Evolutionary conservation across 2,797 vertebrate genomes (phyloP), one percentile per base, ranked within the genome.

Genomic region (Tokudaia tokunoshimensis): DNA sequence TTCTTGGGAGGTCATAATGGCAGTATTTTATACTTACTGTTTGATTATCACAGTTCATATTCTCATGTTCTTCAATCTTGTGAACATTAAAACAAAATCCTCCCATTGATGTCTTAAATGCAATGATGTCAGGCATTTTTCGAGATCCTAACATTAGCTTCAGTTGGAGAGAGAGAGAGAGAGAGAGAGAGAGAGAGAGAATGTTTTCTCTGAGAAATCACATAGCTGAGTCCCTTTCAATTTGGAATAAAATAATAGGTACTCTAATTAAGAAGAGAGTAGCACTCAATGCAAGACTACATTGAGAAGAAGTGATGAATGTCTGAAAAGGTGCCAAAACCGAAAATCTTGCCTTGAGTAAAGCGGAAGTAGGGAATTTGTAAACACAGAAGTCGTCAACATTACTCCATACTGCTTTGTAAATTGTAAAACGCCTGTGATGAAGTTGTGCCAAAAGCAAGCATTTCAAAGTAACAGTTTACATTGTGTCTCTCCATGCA

Each of bases 371-470:
- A 31, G 22, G n/a, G 63, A 76, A 91, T 97, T 96, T 96, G 70
- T 63, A 97, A 97, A 94, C 96, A 98, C 13, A n/a, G 80, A 97
- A 97, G 96, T 95, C 95, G 97, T 94, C 97, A 97, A 93, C 96
- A 83, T 94, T 65, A 72, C 89, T 97, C 98, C 98, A 96, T 90
- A 95, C 93, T 97, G 98, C 96, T 97, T 96, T 96, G 97, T 97
- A 97, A 97, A 98, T 97, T 98, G 97, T 13, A 95, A 97, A 96
- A 92, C 70, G 94, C 95, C 97, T 96, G 96, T 94, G 98, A 98
- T 63, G 93, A 98, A 98, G 95, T 94, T 91, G 96, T 93, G 92
- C 97, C 97, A 98, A 95, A 97, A 97, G 92, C 79, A 97, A 98
- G 94, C 88, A 97, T 93, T 97, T 97, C 96, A 95, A 94, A 98